Percentiles rank a stretch among this genome's conserved stretches.
Evolutionary conservation across 2,797 vertebrate species (phyloP).

Genomic region (Nothura maculosa): DNA sequence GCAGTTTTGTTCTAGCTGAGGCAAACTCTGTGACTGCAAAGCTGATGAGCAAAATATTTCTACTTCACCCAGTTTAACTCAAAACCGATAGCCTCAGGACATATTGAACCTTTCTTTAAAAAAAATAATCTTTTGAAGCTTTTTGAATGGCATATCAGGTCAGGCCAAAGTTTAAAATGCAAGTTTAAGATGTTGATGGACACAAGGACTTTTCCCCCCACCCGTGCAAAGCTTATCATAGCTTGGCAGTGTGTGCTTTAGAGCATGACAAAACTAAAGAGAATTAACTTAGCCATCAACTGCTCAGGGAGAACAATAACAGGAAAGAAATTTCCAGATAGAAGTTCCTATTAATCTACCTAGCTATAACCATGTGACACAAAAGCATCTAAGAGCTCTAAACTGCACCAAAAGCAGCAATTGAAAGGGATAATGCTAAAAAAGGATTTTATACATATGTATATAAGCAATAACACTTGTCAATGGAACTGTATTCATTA

Average conservation of each 20-base stretch:
- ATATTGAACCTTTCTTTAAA: constrained; percentile 94
- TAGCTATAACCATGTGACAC: constrained; percentile 80
- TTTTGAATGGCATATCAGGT: constrained; percentile 96
- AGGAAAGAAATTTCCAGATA: constrained; percentile 92
- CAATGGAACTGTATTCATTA: not conserved
- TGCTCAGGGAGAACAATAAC: constrained; percentile 96
- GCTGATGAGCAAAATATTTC: constrained; percentile 99
- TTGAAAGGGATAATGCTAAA: constrained; percentile 47
- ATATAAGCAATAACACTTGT: not conserved
- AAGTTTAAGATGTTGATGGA: constrained; percentile 95
- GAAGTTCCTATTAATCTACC: constrained; percentile 90
- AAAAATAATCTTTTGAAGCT: constrained; percentile 95
- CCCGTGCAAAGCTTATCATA: constrained; percentile 92
- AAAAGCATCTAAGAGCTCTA: constrained; percentile 73
- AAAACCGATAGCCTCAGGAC: constrained; percentile 99
- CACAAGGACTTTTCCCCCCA: constrained; percentile 84
- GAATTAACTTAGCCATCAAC: constrained; percentile 99
- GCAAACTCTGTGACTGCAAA: constrained; percentile 99
- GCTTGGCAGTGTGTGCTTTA: constrained; percentile 95
- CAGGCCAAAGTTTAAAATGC: constrained; percentile 96
- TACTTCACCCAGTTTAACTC: constrained; percentile 99
- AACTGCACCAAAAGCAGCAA: constrained; percentile 39
- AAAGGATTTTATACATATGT: not conserved
- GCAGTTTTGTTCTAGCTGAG: constrained; percentile 99
- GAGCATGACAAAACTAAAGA: constrained; percentile 98